Conservation (phyloP, 2,888 invertebrate species). For the Amphipyra berbera region DNA sequence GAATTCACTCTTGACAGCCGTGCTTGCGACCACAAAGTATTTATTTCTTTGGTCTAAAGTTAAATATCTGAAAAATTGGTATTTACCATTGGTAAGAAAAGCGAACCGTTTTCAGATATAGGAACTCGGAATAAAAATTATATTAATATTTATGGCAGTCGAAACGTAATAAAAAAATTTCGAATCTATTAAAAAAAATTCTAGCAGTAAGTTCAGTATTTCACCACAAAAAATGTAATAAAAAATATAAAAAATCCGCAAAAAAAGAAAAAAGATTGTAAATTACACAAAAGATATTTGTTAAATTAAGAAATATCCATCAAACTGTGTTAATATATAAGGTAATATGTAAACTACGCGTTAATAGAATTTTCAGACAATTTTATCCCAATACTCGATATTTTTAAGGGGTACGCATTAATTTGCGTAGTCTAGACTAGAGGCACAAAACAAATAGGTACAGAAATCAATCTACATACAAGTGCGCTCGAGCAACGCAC, state of each 20-base stretch:
- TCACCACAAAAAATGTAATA: constrained; percentile 32
- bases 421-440: no score
- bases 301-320: constrained; percentile 46
- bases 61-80: no score
- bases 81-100: no score
- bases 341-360: constrained; percentile 1
- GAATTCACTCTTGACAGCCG: no score
- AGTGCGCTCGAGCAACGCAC: no score
- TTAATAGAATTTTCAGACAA: constrained; percentile 18
- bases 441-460: no score
- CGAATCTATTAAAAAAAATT: constrained; percentile 12
- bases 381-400: not conserved
- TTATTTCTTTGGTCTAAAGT: no score
- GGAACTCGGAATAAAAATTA: not conserved
- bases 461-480: no score
- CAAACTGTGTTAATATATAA: constrained; percentile 33
- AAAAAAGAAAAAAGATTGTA: constrained; percentile 30
- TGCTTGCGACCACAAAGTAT: no score
- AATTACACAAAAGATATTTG: constrained; percentile 37
- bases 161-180: constrained; percentile 20
- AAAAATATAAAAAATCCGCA: constrained; percentile 42
- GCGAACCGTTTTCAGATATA: not conserved
- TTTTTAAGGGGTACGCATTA: no score
- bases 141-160: not conserved
- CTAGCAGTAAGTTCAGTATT: constrained; percentile 42